Base-by-base conservation (phyloP, 2,888 invertebrate genomes). In the Carterocephalus palaemon region DNA sequence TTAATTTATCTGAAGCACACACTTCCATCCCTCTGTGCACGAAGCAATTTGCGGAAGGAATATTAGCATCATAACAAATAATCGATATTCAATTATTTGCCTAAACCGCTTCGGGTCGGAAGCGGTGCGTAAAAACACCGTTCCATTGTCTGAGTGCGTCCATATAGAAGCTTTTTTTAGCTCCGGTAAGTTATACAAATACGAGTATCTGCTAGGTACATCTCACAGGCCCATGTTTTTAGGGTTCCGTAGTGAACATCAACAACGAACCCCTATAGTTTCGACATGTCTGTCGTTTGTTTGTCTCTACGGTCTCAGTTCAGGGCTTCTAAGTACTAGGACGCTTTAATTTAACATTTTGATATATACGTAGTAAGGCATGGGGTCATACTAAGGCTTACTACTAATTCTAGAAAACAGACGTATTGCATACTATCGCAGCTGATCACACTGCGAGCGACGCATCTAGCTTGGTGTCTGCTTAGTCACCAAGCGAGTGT, bases 1-100 rank as follows among this genome's bases (percentile, higher is more conserved):
- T 64, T 65, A 60, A 62, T 64, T 65, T 59, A 53, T 59, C 59
- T 59, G 54, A 51, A 60, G 54, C 51, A 56, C 53, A 51, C 22
- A 47, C 41, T 49, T 47, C 33, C 12, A 31, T 37, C 45, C 45
- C 45, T 24, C 36, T 16, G 26, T 20, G 17, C 31, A 45, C 24
- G 37, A 23, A 43, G 36, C 45, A 45, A 37, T 45, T 45, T 45
- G 37, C 37, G 31, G 29, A 24, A 45, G 37, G 45, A 45, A 45
- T 45, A 45, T 45, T 45, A 45, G 45, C 45, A 37, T 45, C 45
- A 45, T 45, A 45, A 45, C 37, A 45, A 45, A 45, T 45, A 45
- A 45, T 45, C 45, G 37, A 45, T 38, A 45, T 45, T 45, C 45
- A 45, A 45, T 45, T 45, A 45, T 45, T 45, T 45, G 45, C 37